Base-by-base conservation (phyloP, 2,888 invertebrate genomes). In the Pammene fasciana region DNA sequence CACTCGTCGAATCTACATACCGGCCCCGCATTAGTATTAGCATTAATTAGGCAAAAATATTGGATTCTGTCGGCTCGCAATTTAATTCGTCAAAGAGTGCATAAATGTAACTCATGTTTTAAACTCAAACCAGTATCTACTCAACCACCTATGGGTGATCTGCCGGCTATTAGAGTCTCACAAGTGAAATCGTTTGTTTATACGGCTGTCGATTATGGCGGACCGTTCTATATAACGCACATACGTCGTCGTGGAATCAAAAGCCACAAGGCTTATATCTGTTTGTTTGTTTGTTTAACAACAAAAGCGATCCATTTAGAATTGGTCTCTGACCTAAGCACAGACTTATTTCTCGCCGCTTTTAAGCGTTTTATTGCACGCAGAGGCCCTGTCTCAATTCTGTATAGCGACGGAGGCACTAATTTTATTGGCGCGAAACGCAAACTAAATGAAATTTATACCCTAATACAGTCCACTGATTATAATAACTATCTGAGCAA, bases 291-390 rank as follows among this genome's bases (percentile, higher is more conserved):
- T n/a, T n/a, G n/a, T n/a, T n/a, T n/a, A n/a, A n/a, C n/a, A n/a
- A 52, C 52, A 0, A 52, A 52, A 52, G 54, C 54, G n/a, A 34
- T 54, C 1, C 54, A 54, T n/a, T 54, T 54, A 54, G 54, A 54
- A n/a, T n/a, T 54, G n/a, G 54, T 54, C 34, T 54, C 54, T 13
- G 54, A 54, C 34, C 56, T 75, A 13, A 67, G 60, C 13, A 72
- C 74, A 9, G 68, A 62, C 0, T 45, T 60, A 16, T 75, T 75
- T 55, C 18, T 74, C 9, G 46, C 52, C 13, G 74, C 74, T 0
- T 71, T 75, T 10, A 75, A 73, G 36, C 67, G 73, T 4, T 75
- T 72, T 62, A 55, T 75, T 5, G 56, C 75, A 16, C 71, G 73
- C 14, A 71, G 75, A 8, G 73, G 75, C n/a, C 72, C 74, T n/a